Percentiles rank a stretch among this genome's conserved stretches.
These are phyloP conservation scores for Lycodopsis pacificus DNA, from an alignment of 2,797 vertebrate genomes.

Conservation along the genomic window DNA sequence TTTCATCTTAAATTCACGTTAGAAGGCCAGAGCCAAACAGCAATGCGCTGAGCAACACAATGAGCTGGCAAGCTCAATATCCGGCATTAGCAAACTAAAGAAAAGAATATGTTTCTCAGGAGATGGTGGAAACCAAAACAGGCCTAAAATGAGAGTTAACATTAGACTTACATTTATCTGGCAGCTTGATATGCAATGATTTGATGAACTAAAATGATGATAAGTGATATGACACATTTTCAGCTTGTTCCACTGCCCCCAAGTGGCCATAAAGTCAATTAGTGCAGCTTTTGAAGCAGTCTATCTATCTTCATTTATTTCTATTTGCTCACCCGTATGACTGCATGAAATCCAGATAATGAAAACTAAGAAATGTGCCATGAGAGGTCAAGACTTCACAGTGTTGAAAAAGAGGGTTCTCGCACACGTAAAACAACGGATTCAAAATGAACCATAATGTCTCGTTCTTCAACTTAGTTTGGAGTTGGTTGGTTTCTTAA, in stretches of 20 bases:
- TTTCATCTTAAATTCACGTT: slow-evolving; percentile 5
- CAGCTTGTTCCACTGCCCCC: background rate
- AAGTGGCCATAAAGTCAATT: background rate
- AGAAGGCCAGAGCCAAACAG: background rate
- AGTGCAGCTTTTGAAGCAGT: background rate
- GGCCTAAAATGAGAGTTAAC: background rate
- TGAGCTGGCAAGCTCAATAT: background rate
- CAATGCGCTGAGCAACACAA: background rate
- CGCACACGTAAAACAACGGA: too few relatives aligned
- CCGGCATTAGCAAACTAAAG: background rate
- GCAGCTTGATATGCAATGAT: background rate
- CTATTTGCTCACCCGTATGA: background rate
- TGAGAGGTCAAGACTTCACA: background rate
- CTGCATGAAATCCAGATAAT: background rate
- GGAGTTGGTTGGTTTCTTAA: background rate
- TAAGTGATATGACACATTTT: background rate
- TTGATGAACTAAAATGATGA: background rate
- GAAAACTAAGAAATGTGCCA: background rate
- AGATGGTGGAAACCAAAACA: background rate
- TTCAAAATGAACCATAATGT: background rate
- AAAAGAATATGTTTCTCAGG: background rate
- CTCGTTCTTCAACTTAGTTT: background rate
- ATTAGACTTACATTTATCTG: background rate
- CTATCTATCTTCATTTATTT: background rate
- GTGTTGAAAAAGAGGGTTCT: background rate